Conservation (phyloP, 37 sponge, comb jelly and placozoan species). For the Agelas oroides region DNA sequence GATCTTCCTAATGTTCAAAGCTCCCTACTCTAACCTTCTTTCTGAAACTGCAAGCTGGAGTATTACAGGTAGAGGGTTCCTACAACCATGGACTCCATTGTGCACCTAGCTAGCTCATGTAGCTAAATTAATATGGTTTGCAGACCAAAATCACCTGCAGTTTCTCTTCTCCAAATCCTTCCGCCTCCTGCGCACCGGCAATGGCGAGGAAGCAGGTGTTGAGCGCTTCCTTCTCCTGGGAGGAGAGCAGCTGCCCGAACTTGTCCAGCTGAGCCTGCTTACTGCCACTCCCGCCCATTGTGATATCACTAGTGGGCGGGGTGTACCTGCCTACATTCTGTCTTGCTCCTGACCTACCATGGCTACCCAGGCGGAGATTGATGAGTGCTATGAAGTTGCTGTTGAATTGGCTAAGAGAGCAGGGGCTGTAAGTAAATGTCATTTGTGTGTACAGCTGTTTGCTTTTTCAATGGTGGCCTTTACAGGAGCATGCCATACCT, state of each 20-base stretch:
- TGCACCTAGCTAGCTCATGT: too few species aligned
- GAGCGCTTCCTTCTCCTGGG: slow-evolving; percentile 41
- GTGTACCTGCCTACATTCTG: neutral
- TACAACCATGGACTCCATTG: too few species aligned
- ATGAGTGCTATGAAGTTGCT: slow-evolving; percentile 70
- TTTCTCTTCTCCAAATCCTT: slow-evolving; percentile 12
- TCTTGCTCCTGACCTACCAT: too few species aligned
- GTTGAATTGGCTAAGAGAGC: slow-evolving; percentile 67
- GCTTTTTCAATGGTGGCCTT: too few species aligned
- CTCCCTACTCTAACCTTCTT: too few species aligned
- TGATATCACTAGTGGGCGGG: neutral
- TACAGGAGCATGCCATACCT: neutral
- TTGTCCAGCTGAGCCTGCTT: slow-evolving; percentile 29
- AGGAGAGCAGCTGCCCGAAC: slow-evolving; percentile 45
- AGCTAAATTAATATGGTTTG: too few species aligned
- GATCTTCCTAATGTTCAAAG: too few species aligned
- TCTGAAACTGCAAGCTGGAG: too few species aligned
- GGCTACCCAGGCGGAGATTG: slow-evolving; percentile 19
- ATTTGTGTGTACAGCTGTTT: too few species aligned
- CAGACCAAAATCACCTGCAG: slow-evolving; percentile 37
- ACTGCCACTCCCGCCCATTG: slow-evolving; percentile 61
- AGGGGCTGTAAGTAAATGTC: slow-evolving; percentile 69
- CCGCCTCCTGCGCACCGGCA: slow-evolving; percentile 22
- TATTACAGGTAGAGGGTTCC: too few species aligned
- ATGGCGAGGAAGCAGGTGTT: slow-evolving; percentile 29